Conservation (phyloP, 30 jellyfish, hydroid and myxozoan species). For the Rhopilema esculentum region DNA sequence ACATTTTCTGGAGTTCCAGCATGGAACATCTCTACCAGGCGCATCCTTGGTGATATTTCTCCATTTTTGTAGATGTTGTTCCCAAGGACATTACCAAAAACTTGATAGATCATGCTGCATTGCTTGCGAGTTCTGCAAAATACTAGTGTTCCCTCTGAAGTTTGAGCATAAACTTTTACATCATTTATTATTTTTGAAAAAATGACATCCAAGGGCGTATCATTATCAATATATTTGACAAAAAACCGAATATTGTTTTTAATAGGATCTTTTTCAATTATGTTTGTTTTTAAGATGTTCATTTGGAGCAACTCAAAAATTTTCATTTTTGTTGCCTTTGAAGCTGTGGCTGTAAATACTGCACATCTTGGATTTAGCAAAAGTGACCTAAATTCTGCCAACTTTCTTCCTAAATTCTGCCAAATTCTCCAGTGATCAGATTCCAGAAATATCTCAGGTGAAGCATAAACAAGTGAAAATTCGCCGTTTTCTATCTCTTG, state of each 20-base stretch:
- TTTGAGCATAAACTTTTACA: not conserved
- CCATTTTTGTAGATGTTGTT: not conserved
- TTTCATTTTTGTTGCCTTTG: not conserved
- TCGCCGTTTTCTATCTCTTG: constrained; percentile 21
- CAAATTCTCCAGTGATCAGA: constrained; percentile 14
- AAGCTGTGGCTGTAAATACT: constrained; percentile 7
- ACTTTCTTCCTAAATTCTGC: constrained; percentile 1
- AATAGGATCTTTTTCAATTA: constrained; percentile 14
- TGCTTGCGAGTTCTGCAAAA: constrained; percentile 17
- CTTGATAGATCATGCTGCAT: constrained; percentile 1
- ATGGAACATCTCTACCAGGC: not conserved
- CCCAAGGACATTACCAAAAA: constrained; percentile 4
- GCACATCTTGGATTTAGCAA: constrained; percentile 13
- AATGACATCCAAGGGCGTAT: not conserved
- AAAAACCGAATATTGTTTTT: not conserved
- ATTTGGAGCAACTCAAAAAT: constrained; percentile 6
- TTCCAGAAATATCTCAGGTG: constrained; percentile 35
- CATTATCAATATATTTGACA: constrained; percentile 8
- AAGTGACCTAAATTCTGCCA: constrained; percentile 6
- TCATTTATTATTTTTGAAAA: constrained; percentile 2
- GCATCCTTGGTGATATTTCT: not conserved
- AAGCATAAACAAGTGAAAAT: constrained; percentile 22
- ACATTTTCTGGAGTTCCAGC: constrained; percentile 17
- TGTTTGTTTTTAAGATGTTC: not conserved
- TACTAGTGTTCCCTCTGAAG: constrained; percentile 11